Percentiles rank a stretch among this genome's conserved stretches.
phyloP scores from a whole-genome alignment of 2,113 vertebrate species.

The Poeciliopsis retropinna region DNA sequence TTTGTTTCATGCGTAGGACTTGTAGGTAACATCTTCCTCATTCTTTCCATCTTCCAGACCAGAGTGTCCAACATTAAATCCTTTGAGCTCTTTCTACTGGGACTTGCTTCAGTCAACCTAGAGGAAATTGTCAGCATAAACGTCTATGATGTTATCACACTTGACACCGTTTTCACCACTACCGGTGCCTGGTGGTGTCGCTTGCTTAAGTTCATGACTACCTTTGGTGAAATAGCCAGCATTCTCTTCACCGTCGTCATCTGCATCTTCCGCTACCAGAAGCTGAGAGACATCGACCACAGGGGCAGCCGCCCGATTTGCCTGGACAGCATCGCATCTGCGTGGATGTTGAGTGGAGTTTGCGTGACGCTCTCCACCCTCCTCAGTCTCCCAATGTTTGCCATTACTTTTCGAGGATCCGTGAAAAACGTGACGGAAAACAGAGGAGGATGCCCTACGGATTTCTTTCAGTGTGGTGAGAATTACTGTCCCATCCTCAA shows the following conservation, averaged over 20 bases:
- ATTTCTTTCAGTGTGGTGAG: conserved; percentile 71
- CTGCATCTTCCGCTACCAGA: conserved; percentile 78
- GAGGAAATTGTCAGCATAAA: conserved; percentile 74
- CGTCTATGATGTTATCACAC: conserved; percentile 57
- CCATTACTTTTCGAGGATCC: conserved; percentile 11
- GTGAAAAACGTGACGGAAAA: conserved; percentile 29
- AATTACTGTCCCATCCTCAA: conserved; percentile 53
- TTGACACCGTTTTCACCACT: rapidly evolving
- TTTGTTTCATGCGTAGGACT: conserved; percentile 66
- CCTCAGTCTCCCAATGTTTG: conserved; percentile 56
- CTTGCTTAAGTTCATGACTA: conserved; percentile 64
- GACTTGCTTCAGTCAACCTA: conserved; percentile 69
- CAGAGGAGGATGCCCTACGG: conserved; percentile 40
- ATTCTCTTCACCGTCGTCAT: conserved; percentile 80
- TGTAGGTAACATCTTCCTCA: conserved; percentile 69
- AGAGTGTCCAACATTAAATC: conserved; percentile 64
- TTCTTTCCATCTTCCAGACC: conserved; percentile 56
- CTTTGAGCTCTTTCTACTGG: conserved; percentile 77
- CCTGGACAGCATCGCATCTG: conserved; percentile 67
- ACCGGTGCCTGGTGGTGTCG: conserved; percentile 37
- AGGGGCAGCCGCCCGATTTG: conserved; percentile 57
- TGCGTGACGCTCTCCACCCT: conserved; percentile 47
- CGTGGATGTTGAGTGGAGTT: conserved; percentile 39
- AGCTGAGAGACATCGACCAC: conserved; percentile 64
- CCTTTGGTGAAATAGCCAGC: conserved; percentile 66